phyloP scores from a whole-genome alignment of 1,140 invertebrate genomes.

The Diachasma alloeum region DNA sequence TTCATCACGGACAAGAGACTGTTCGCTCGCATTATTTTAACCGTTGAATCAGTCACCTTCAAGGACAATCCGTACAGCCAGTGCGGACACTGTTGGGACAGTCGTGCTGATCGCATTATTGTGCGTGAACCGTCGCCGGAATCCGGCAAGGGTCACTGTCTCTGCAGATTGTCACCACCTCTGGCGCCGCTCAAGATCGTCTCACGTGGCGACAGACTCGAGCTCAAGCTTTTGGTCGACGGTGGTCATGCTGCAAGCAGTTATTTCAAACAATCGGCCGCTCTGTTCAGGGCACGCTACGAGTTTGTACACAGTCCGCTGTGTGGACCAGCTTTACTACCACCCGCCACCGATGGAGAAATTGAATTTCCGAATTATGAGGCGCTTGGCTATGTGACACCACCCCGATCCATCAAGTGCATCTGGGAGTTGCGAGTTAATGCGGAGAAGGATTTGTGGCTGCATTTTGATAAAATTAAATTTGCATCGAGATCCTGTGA shows the following conservation, averaged over 20 bases:
- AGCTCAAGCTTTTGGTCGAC: constrained; percentile 82
- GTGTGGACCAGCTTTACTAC: constrained; percentile 82
- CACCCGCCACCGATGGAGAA: constrained; percentile 81
- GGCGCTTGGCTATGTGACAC: constrained; percentile 78
- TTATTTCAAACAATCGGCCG: constrained; percentile 84
- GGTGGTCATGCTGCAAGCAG: constrained; percentile 81
- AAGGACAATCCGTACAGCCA: constrained; percentile 81
- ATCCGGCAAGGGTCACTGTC: constrained; percentile 60
- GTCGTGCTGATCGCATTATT: constrained; percentile 80
- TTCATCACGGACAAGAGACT: constrained; percentile 83
- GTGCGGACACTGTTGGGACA: constrained; percentile 84
- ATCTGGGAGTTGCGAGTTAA: constrained; percentile 88
- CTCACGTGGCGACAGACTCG: constrained; percentile 79
- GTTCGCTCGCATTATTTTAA: constrained; percentile 81
- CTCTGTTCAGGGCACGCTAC: constrained; percentile 84
- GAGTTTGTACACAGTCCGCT: constrained; percentile 88
- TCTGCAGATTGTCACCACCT: constrained; percentile 63
- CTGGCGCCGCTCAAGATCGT: constrained; percentile 73
- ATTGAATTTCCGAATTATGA: constrained; percentile 86
- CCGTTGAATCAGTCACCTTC: constrained; percentile 74
- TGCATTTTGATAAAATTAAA: constrained; percentile 86
- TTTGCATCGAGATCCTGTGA: constrained; percentile 83
- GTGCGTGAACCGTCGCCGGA: constrained; percentile 74
- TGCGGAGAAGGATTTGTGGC: constrained; percentile 81
- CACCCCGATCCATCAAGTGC: constrained; percentile 80